These are phyloP conservation scores for Phrynocephalus guinanensis DNA, from an alignment of 2,797 vertebrate genomes.

Conservation along the genomic window DNA sequence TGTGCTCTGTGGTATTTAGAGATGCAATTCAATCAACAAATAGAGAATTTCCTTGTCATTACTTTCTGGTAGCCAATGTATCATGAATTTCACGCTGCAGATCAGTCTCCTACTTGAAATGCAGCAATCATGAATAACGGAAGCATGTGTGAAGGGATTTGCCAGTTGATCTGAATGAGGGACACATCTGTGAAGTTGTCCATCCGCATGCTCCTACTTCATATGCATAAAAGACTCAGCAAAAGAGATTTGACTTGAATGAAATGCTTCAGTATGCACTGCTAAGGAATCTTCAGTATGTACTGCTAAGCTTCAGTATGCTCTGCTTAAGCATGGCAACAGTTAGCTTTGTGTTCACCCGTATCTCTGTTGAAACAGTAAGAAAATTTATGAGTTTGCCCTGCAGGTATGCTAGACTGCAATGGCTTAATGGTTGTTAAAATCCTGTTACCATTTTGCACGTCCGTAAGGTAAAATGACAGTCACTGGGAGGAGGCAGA, in stretches of 20 bases:
- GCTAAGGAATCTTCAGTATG: background rate
- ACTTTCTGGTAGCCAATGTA: constrained; percentile 2
- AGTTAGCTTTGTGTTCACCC: background rate
- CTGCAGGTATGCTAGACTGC: background rate
- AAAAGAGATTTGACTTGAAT: background rate
- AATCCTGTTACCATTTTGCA: no score
- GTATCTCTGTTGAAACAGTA: background rate
- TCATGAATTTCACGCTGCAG: constrained; percentile 5
- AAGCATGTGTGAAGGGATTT: constrained; percentile 43
- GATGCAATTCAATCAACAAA: constrained; percentile 25
- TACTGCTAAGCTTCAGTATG: background rate
- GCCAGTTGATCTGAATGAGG: constrained; percentile 49
- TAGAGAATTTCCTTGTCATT: constrained; percentile 26
- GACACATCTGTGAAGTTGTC: background rate
- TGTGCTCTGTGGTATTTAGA: constrained; percentile 14
- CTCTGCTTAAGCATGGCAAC: no score
- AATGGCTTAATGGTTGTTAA: background rate
- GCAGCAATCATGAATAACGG: constrained; percentile 23
- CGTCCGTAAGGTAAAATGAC: no score
- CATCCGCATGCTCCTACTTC: constrained; percentile 33
- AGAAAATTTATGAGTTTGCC: background rate
- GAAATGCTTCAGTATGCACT: background rate
- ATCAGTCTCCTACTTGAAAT: constrained; percentile 34
- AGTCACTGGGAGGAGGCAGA: no score
- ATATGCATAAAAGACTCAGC: constrained; percentile 24